These are phyloP conservation scores for Blastomussa wellsi DNA, from an alignment of 92 coral and sea anemone species.

Conservation along the genomic window DNA sequence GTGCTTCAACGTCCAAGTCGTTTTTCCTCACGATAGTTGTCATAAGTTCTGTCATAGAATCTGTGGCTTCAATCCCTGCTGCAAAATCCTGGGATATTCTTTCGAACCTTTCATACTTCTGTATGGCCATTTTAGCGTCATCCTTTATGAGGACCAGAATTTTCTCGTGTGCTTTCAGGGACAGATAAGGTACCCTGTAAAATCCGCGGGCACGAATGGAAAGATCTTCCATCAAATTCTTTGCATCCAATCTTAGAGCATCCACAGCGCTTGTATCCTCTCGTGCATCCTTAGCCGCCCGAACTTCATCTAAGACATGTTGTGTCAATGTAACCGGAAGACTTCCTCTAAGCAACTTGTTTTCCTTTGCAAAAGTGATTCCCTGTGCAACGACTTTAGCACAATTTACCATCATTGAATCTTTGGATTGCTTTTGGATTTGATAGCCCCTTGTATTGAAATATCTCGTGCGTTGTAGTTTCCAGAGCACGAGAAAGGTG, in stretches of 20 bases:
- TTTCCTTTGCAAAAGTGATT: slow-evolving; percentile 16
- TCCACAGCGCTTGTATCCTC: neutral
- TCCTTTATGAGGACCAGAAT: slow-evolving; percentile 52
- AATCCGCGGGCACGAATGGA: slow-evolving; percentile 40
- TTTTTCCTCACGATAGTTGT: slow-evolving; percentile 50
- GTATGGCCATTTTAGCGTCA: slow-evolving; percentile 61
- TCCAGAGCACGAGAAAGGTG: slow-evolving; percentile 50
- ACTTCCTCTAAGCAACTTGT: slow-evolving; percentile 41
- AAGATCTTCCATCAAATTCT: slow-evolving; percentile 28
- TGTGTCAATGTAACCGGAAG: slow-evolving; percentile 43
- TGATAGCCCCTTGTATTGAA: slow-evolving; percentile 43
- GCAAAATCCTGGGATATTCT: slow-evolving; percentile 36
- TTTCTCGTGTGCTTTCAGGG: slow-evolving; percentile 58
- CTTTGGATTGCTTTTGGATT: slow-evolving; percentile 34
- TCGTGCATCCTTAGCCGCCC: slow-evolving; percentile 17
- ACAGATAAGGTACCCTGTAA: slow-evolving; percentile 47
- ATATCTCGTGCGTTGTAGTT: slow-evolving; percentile 42
- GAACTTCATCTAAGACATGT: slow-evolving; percentile 38
- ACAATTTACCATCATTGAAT: slow-evolving; percentile 28
- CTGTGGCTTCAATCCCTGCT: slow-evolving; percentile 48
- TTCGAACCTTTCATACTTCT: slow-evolving; percentile 48
- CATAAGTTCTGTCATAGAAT: slow-evolving; percentile 60
- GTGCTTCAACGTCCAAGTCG: slow-evolving; percentile 45
- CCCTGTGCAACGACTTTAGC: slow-evolving; percentile 54
- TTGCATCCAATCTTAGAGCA: slow-evolving; percentile 32